Base-by-base conservation (phyloP, 1,140 invertebrate species). In the Lordiphosa mommai region DNA sequence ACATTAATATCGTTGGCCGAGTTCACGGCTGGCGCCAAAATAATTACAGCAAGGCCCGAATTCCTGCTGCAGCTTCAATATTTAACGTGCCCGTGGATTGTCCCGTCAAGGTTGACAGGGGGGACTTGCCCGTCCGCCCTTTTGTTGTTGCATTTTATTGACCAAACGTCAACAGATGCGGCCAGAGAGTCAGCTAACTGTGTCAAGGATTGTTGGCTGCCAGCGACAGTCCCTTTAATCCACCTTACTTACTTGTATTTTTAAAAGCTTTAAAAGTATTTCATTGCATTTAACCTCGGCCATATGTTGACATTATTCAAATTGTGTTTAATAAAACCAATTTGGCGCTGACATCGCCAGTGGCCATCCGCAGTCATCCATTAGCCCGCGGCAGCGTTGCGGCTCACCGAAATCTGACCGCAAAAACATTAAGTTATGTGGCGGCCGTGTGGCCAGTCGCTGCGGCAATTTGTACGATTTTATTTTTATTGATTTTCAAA, bases 401-500 rank as follows among this genome's bases (percentile, higher is more conserved):
- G 37, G 33, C 27, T 48, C 16, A 50, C 64, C 79, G 44, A 71
- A 84, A 72, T 61, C 68, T 55, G 38, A 72, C 77, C 77, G 50
- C 77, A 84, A 55, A 27, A 61, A 72, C 72, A 84, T 84, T 85
- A 84, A 85, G 79, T 85, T 84, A 57, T 72, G 72, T 63, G 72
- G 72, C 52, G 16, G 33, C 37, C 52, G 52, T 85, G 72, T 58
- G 68, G 72, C 46, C 60, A 59, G 58, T 46, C 47, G 44, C 69
- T 76, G 72, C 43, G 61, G 79, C 71, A 53, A 77, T 59, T 77
- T 68, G 29, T 68, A 64, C 72, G 72, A 61, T 84, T 69, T 84
- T 82, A 64, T 72, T 52, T 53, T 48, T 44, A 57, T 32, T 56
- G 57, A 48, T 20, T 49, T 20, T 49, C 33, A 49, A 49, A 36